A percentile compares a stretch with the other conserved stretches of the same genome.
Evolutionary conservation across 2,888 invertebrate species (phyloP).

Genomic region (Thalpophila matura): DNA sequence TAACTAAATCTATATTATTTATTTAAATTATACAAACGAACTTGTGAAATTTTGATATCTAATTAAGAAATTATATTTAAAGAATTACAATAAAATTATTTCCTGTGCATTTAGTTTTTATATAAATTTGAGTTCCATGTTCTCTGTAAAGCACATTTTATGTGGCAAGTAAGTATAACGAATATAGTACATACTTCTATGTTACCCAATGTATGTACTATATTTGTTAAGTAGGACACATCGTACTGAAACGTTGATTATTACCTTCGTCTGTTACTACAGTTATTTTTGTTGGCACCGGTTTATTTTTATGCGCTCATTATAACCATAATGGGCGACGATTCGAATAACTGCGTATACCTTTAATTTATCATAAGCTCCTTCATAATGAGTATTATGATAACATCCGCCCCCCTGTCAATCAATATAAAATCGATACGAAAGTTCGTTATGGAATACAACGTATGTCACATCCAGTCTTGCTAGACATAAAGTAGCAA

Average conservation of each 20-base stretch:
- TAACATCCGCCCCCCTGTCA: neutral
- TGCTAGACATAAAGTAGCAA: too few species aligned
- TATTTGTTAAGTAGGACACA: neutral
- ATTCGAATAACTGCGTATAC: neutral
- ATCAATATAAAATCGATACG: neutral
- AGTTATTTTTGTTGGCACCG: neutral
- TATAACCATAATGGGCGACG: constrained; percentile 13
- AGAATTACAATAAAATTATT: too few species aligned
- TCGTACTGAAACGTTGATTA: neutral
- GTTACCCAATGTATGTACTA: too few species aligned
- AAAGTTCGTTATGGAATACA: neutral
- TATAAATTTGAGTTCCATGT: too few species aligned
- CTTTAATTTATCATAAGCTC: neutral
- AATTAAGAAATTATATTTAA: too few species aligned
- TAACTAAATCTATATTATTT: too few species aligned
- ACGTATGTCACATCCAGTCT: neutral
- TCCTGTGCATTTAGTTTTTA: too few species aligned
- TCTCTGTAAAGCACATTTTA: too few species aligned
- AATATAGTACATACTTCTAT: too few species aligned
- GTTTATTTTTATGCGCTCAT: constrained; percentile 17
- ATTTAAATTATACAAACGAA: too few species aligned
- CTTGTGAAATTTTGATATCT: too few species aligned
- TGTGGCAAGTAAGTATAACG: too few species aligned
- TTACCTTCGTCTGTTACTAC: constrained; percentile 1
- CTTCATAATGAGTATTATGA: neutral